Evolutionary conservation across 2,797 vertebrate genomes (phyloP).

Genomic region (Loriculus beryllinus): DNA sequence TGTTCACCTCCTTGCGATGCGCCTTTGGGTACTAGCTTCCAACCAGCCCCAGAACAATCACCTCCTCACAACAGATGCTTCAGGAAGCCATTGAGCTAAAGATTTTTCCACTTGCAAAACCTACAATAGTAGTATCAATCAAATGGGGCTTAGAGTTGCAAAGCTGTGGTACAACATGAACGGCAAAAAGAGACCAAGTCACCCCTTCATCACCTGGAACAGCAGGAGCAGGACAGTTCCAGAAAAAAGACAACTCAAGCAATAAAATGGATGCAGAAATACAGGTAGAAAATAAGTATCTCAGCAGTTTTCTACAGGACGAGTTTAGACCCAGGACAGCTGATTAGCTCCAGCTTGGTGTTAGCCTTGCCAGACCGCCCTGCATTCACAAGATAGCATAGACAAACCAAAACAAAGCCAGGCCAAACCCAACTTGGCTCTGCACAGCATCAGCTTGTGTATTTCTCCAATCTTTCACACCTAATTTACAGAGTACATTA

Average conservation of each 20-base stretch:
- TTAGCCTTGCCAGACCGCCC: background rate
- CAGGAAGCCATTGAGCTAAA: background rate
- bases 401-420: background rate
- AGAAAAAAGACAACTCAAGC: background rate
- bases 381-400: background rate
- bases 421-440: background rate
- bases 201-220: background rate
- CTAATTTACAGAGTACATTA: slow-evolving; percentile 19
- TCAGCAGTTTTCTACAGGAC: background rate
- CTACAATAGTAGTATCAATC: background rate
- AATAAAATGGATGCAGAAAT: background rate
- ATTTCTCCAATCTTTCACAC: slow-evolving; percentile 1
- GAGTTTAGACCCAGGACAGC: background rate
- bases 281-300: background rate
- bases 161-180: accelerated
- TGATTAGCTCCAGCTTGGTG: background rate
- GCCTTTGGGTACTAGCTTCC: background rate
- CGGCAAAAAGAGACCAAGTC: background rate
- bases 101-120: background rate
- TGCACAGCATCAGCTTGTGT: background rate
- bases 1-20: background rate
- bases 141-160: background rate
- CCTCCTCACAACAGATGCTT: background rate
- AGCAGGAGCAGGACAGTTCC: background rate
- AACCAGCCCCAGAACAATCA: too few relatives aligned